Evolutionary conservation across 2,797 vertebrate genomes (phyloP).

Genomic region (Pteropus rufus): DNA sequence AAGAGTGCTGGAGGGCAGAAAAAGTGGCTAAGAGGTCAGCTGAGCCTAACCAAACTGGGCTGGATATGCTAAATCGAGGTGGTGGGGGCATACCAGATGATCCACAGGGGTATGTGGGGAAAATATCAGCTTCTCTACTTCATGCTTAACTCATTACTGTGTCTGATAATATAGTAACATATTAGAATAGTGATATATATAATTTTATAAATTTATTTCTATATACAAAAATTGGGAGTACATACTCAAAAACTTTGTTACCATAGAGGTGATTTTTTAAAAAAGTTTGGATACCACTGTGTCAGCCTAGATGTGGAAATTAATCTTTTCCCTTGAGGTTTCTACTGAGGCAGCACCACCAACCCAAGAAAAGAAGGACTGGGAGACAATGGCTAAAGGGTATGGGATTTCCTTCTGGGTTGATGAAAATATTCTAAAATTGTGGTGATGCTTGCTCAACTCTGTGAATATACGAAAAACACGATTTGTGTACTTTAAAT

Average conservation of each 20-base stretch:
- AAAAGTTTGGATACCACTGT: background rate
- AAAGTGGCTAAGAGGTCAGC: background rate
- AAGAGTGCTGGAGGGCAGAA: background rate
- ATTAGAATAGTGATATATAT: background rate
- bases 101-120: background rate
- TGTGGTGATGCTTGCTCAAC: background rate
- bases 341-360: background rate
- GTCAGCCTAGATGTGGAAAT: background rate
- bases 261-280: background rate
- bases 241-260: background rate
- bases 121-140: background rate
- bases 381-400: no score
- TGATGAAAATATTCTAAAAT: background rate
- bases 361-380: background rate
- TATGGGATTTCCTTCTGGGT: rapidly evolving
- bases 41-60: background rate
- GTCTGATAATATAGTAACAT: background rate
- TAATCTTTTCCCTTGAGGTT: background rate
- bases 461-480: background rate
- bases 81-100: background rate
- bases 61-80: background rate
- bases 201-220: background rate
- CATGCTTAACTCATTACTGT: background rate
- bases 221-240: background rate
- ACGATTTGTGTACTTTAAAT: background rate